Evolutionary conservation across 2,888 invertebrate genomes (phyloP).

Genomic region (Dasypolia templi): DNA sequence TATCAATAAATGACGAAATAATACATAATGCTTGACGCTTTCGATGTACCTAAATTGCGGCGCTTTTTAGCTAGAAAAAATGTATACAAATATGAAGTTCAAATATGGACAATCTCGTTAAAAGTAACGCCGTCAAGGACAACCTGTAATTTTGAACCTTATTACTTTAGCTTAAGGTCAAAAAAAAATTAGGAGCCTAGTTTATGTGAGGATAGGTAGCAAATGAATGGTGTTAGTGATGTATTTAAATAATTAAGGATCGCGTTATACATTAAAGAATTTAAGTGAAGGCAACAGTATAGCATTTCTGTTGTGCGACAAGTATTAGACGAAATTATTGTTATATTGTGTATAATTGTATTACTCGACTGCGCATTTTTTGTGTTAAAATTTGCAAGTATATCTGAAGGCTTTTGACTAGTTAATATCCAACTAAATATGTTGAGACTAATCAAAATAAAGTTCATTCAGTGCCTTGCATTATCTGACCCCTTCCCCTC

Average conservation of each 20-base stretch:
- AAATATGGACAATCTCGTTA: slow-evolving; percentile 55
- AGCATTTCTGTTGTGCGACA: slow-evolving; percentile 40
- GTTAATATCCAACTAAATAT: not conserved
- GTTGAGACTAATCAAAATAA: slow-evolving; percentile 10
- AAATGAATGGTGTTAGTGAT: slow-evolving; percentile 66
- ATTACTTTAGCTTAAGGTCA: slow-evolving; percentile 40
- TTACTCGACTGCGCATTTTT: slow-evolving; percentile 36
- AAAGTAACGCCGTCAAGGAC: slow-evolving; percentile 27
- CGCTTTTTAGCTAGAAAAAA: slow-evolving; percentile 63
- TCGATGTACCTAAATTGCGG: slow-evolving; percentile 59
- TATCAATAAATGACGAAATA: slow-evolving; percentile 19
- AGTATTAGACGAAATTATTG: slow-evolving; percentile 42
- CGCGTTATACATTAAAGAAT: slow-evolving; percentile 30
- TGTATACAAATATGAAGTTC: slow-evolving; percentile 56
- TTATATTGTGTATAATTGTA: slow-evolving; percentile 37
- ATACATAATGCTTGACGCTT: slow-evolving; percentile 62
- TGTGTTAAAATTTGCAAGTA: not conserved
- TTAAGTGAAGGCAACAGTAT: slow-evolving; percentile 25
- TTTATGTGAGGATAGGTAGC: slow-evolving; percentile 53
- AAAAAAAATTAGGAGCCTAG: slow-evolving; percentile 46
- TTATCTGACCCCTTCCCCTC: too few species aligned
- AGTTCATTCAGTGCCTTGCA: too few species aligned
- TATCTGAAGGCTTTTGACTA: not conserved
- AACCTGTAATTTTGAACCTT: slow-evolving; percentile 48
- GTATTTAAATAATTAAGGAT: slow-evolving; percentile 54